Conservation (phyloP, 2,888 invertebrate genomes). For the Conus canariensis region DNA sequence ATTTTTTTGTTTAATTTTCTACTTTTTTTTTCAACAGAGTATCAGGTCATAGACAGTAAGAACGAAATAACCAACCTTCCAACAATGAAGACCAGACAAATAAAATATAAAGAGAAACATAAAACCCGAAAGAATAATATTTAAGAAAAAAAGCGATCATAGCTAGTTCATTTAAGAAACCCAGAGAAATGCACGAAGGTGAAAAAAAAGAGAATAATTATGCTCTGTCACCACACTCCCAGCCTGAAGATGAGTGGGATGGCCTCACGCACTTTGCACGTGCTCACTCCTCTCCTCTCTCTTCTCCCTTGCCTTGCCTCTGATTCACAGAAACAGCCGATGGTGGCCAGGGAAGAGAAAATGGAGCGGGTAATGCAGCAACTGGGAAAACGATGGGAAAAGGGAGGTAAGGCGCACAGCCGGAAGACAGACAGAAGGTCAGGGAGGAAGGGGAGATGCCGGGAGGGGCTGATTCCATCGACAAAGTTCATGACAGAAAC, state of each 20-base stretch:
- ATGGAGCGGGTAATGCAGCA: neutral
- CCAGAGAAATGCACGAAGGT: too few relatives aligned
- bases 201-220: too few relatives aligned
- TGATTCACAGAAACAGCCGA: conserved; percentile 26
- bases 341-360: neutral
- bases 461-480: neutral
- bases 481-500: neutral
- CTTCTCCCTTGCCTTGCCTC: neutral
- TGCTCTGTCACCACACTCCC: too few relatives aligned
- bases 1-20: too few relatives aligned
- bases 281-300: neutral
- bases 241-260: neutral
- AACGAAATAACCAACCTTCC: too few relatives aligned
- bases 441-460: neutral
- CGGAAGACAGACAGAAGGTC: neutral
- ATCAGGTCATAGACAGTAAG: too few relatives aligned
- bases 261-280: neutral
- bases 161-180: too few relatives aligned
- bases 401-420: neutral
- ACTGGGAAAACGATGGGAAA: neutral
- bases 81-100: too few relatives aligned
- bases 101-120: too few relatives aligned
- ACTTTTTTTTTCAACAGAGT: too few relatives aligned
- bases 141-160: too few relatives aligned
- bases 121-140: too few relatives aligned